Evolutionary conservation across 2,888 invertebrate species (phyloP).

Genomic region (Eupithecia abbreviata): DNA sequence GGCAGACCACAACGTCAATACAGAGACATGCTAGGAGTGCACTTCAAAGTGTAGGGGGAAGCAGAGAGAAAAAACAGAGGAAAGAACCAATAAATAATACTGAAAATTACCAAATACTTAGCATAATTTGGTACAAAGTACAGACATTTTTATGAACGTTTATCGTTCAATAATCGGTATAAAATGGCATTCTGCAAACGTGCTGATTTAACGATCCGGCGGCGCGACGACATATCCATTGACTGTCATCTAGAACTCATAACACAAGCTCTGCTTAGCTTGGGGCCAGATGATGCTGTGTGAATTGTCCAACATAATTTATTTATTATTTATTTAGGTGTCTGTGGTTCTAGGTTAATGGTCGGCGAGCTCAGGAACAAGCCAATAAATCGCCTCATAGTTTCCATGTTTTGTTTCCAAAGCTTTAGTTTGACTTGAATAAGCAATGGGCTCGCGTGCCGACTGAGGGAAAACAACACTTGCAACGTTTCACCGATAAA

Average conservation of each 20-base stretch:
- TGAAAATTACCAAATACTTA: too few species aligned
- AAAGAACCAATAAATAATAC: neutral
- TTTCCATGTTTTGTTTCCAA: conserved; percentile 75
- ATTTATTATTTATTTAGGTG: neutral
- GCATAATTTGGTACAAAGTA: too few species aligned
- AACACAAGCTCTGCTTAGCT: too few species aligned
- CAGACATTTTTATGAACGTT: too few species aligned
- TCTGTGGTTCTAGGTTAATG: neutral
- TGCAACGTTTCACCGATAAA: conserved; percentile 44
- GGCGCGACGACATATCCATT: too few species aligned
- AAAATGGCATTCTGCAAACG: too few species aligned
- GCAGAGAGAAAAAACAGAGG: neutral
- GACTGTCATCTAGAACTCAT: too few species aligned
- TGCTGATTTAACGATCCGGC: too few species aligned
- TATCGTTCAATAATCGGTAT: too few species aligned
- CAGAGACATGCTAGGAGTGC: neutral
- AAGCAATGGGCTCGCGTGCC: conserved; percentile 54
- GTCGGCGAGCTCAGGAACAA: conserved; percentile 21
- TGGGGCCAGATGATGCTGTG: too few species aligned
- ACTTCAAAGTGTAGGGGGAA: neutral
- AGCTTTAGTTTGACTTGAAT: conserved; percentile 67
- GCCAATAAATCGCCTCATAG: conserved; percentile 70
- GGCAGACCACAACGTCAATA: neutral
- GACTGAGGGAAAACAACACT: conserved; percentile 44
- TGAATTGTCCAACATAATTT: too few species aligned